Evolutionary conservation across 2,113 vertebrate species (phyloP).

Genomic region (Bos indicus): DNA sequence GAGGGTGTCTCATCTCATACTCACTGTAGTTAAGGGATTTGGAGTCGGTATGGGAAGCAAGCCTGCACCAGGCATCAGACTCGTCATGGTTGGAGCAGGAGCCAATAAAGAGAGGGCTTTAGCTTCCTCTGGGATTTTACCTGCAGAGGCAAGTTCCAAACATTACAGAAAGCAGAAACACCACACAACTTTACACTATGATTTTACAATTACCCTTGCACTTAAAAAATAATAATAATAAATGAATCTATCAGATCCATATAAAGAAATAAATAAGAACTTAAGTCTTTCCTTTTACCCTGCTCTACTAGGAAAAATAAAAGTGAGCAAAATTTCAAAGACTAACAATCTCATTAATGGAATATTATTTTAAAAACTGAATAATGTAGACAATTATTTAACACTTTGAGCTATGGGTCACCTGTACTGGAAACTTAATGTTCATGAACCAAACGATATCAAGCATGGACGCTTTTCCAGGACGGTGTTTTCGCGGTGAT

Average conservation of each 20-base stretch:
- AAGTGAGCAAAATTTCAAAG: constrained; percentile 85
- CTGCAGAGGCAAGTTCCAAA: constrained; percentile 87
- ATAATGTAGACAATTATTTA: constrained; percentile 98
- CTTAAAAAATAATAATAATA: constrained; percentile 82
- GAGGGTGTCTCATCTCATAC: not conserved
- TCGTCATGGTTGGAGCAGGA: constrained; percentile 89
- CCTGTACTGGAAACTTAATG: constrained; percentile 99
- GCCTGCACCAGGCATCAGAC: constrained; percentile 93
- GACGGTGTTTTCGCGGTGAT: constrained; percentile 98
- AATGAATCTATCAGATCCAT: constrained; percentile 82
- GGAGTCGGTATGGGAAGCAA: constrained; percentile 94
- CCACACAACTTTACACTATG: constrained; percentile 74
- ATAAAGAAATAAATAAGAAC: constrained; percentile 83
- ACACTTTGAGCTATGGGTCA: constrained; percentile 99
- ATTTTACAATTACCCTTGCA: constrained; percentile 82
- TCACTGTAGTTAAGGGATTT: constrained; percentile 80
- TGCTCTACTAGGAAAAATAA: constrained; percentile 87
- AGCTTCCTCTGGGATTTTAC: constrained; percentile 98
- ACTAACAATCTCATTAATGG: constrained; percentile 87
- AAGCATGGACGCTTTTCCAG: constrained; percentile 99
- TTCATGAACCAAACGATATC: constrained; percentile 99
- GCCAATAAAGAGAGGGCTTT: constrained; percentile 97
- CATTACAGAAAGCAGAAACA: constrained; percentile 79
- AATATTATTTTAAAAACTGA: constrained; percentile 87
- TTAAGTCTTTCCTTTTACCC: constrained; percentile 85